Base-by-base conservation (phyloP, 2,113 vertebrate species). In the Prionailurus viverrinus region DNA sequence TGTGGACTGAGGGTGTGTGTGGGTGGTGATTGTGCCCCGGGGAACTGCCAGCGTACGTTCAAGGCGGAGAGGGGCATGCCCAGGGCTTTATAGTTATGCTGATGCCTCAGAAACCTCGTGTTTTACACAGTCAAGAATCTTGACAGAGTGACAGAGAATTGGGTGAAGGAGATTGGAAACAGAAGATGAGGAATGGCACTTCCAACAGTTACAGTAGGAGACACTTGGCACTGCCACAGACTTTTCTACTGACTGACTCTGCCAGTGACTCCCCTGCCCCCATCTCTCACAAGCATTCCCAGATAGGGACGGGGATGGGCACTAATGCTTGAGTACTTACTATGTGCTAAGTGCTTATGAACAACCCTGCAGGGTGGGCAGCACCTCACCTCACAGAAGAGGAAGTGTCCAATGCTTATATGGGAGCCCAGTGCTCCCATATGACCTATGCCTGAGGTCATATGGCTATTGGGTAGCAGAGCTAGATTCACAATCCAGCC, bases 111-210 rank as follows among this genome's bases (percentile, higher is more conserved):
- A 76, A 82, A 41, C 25, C 68, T 89, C 3, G 0, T 91, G 15
- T 88, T 76, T 94, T 61, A 66, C 36, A 48, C n/a, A 78, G 73
- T 94, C 66, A 58, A 51, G 79, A 73, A 53, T 94, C 66, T 69
- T 73, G 76, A 65, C 53, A 7, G 87, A 92, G 31, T 91, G 48
- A 66, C 58, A 53, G 91, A 74, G 66, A 96, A 87, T 18, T 92
- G 76, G 84, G 82, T 94, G 29, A 51, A 76, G 71, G 73, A 90
- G 68, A 92, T 4, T 76, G 66, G 87, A 97, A 96, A 80, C 45
- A 66, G 91, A 74, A 87, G 91, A 80, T 68, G 61, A 79, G 73
- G 73, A 84, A 12, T 33, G 63, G 55, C 48, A 84, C 95, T 93
- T 97, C 58, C 27, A 74, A 4, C 39, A 74, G 74, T 79, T 85